Base-by-base conservation (phyloP, 2,113 vertebrate genomes). In the Prinia subflava region DNA sequence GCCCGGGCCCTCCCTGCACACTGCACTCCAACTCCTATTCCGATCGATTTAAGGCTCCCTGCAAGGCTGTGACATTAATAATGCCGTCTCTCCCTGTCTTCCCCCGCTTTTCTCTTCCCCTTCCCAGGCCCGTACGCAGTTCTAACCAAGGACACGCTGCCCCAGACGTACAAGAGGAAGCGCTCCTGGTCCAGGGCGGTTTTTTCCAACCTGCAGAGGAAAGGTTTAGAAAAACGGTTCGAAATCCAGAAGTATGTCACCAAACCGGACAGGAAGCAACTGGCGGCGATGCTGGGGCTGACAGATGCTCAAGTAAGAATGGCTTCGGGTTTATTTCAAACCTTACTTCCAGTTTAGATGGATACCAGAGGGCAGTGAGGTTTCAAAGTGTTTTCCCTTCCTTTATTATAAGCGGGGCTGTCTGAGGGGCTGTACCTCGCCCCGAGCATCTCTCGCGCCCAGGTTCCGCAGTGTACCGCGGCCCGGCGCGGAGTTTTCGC, bases 171-270 rank as follows among this genome's bases (percentile, higher is more conserved):
- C 98, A 99, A 99, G 96, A 98, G 99, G 91, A 99, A 99, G 67
- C 98, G 99, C 16, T 99, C 99, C 5, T 99, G 99, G 99, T 99
- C 99, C 15, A 97, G 99, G 56, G 99, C 99, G 1, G 99, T 99
- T 91, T 99, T 99, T 94, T 99, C 99, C 63, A 99, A 99, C 90
- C 98, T 99, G 73, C 99, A 99, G 97, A 98, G 99, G 65, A 99
- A 99, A 96, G 99, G 99, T 25, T 98, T 99, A 79, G 99, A 99
- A 97, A 99, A 99, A 82, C 98, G 99, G 39, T 99, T 99, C 55
- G 99, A 99, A 97, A 99, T 99, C 64, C 99, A 99, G 97, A 99
- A 99, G 84, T 99, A 99, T 3, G 99, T 99, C 97, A 99, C 99
- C 96, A 99, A 99, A 93, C 99, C 99, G 1, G 99, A 99, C 98